Base-by-base conservation (phyloP, 2,888 invertebrate genomes). In the Drosophila fungiperda region DNA sequence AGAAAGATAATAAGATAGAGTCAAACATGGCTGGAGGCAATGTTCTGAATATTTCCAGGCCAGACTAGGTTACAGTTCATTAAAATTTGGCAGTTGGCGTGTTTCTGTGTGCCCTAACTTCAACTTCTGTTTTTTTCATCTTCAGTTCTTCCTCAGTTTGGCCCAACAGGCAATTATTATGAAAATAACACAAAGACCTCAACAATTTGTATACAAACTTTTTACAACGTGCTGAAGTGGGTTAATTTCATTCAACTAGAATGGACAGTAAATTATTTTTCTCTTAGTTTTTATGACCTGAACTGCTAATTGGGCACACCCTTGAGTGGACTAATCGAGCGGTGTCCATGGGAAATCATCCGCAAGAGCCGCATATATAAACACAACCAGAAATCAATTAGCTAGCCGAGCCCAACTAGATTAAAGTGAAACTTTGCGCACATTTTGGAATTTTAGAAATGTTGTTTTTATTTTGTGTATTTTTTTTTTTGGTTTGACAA, bases 211-310 rank as follows among this genome's bases (percentile, higher is more conserved):
- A 68, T 60, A 70, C 53, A 57, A 65, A 54, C 45, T 73, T 80
- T 80, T 82, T 70, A 75, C 72, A 72, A 50, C 67, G 76, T 63
- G 82, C 68, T 71, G 74, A 87, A 85, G 68, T 85, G 76, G 87
- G 87, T 89, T 87, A 87, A 87, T 87, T 80, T 79, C 78, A 87
- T 87, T 89, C 85, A 87, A 85, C 89, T 89, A 87, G 78, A 87
- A 87, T 82, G 76, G 73, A 77, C 70, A 68, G 78, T 6, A 17
- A 49, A 33, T 17, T 32, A 6, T 58, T 54, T 48, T n/a, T 61
- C 58, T 63, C 11, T 17, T 52, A 23, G 65, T 60, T 76, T 80
- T 83, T 78, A 85, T 76, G 75, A 49, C 32, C 76, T 23, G 8
- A 69, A 57, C 60, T 61, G 76, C 84, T 87, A 87, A 87, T 87